Evolutionary conservation across 2,888 invertebrate species (phyloP).

Genomic region (Andrena camellia): DNA sequence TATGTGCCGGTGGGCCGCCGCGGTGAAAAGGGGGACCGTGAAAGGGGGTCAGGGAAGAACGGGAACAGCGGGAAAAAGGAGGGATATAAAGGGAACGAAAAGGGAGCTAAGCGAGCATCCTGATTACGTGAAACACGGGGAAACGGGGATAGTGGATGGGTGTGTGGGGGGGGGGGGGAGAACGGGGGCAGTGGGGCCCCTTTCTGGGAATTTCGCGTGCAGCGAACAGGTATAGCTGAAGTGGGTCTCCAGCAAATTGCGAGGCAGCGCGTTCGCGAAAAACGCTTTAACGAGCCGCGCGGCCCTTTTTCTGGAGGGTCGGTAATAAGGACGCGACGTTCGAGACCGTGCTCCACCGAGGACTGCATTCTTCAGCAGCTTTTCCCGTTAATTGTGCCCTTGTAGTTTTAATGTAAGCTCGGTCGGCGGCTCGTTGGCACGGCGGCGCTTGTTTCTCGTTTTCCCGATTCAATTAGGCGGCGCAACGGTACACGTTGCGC

Average conservation of each 20-base stretch:
- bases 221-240: constrained; percentile 67
- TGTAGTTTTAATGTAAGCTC: constrained; percentile 16
- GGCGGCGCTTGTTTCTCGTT: neutral
- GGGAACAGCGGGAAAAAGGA: constrained; percentile 17
- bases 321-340: constrained; percentile 62
- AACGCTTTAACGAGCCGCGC: constrained; percentile 78
- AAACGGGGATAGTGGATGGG: constrained; percentile 36
- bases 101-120: constrained; percentile 7
- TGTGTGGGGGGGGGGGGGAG: neutral
- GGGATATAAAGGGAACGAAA: constrained; percentile 13
- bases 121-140: constrained; percentile 38
- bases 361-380: neutral
- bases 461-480: constrained; percentile 7
- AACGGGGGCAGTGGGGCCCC: constrained; percentile 46
- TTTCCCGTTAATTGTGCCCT: constrained; percentile 34
- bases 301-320: constrained; percentile 55
- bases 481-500: neutral
- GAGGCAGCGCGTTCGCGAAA: constrained; percentile 68
- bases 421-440: constrained; percentile 3
- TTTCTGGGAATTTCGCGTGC: constrained; percentile 77
- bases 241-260: constrained; percentile 77
- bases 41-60: constrained; percentile 35
- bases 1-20: constrained; percentile 71
- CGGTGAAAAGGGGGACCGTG: constrained; percentile 18
- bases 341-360: constrained; percentile 10